A percentile compares a stretch with the other conserved stretches of the same genome.
phyloP scores from a whole-genome alignment of 2,797 vertebrate genomes.

The Margarornis squamiger region DNA sequence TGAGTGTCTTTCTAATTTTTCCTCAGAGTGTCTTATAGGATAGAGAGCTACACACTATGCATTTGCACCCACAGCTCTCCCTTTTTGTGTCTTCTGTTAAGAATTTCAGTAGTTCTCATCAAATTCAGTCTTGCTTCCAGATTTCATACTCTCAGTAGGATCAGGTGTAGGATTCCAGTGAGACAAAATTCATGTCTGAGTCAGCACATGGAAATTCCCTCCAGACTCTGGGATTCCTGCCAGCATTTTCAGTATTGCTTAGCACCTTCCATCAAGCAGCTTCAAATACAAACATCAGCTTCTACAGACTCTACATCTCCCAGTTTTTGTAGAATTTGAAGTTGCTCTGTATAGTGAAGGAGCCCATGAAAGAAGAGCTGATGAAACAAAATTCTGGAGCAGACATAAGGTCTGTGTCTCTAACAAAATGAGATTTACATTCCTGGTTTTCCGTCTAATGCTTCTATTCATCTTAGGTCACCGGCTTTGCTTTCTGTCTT shows the following conservation, averaged over 20 bases:
- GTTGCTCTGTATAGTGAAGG: background rate
- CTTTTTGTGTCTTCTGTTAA: background rate
- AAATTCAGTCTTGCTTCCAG: background rate
- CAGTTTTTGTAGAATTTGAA: background rate
- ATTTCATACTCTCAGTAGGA: background rate
- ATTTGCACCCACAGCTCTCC: background rate
- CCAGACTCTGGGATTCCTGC: slow-evolving; percentile 37
- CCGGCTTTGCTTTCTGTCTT: slow-evolving; percentile 31
- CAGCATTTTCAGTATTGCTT: slow-evolving; percentile 41
- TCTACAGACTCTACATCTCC: background rate
- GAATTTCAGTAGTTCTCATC: background rate
- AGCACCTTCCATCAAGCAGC: slow-evolving; percentile 37
- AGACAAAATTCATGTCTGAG: slow-evolving; percentile 36
- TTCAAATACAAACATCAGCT: slow-evolving; percentile 20
- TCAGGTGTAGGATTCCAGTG: slow-evolving; percentile 12
- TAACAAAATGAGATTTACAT: slow-evolving; percentile 45
- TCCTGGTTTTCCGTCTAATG: slow-evolving; percentile 27
- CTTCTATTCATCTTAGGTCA: slow-evolving; percentile 43
- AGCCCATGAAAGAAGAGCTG: background rate
- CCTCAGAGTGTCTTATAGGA: background rate
- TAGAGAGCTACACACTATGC: background rate
- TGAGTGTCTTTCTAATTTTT: background rate
- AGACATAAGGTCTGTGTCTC: background rate
- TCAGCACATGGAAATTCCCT: slow-evolving; percentile 62
- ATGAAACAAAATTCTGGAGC: slow-evolving; percentile 36